Percentiles rank a stretch among this genome's conserved stretches.
Conservation (phyloP, 2,888 invertebrate species). For the Acrocera orbiculus region DNA sequence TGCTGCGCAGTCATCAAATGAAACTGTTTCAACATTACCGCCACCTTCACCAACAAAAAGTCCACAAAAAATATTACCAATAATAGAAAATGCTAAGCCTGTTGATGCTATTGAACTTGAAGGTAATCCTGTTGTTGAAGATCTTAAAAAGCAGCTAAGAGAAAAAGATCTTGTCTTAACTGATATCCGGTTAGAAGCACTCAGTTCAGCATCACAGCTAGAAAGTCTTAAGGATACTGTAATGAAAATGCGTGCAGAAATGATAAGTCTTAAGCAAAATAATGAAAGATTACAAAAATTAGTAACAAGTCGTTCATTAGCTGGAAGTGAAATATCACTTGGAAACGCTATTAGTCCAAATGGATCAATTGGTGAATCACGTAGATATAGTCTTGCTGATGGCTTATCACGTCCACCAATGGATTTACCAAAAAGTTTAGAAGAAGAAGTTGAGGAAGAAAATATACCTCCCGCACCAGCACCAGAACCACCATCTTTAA, state of each 20-base stretch:
- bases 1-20: slow-evolving; percentile 5
- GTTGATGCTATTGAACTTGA: slow-evolving; percentile 30
- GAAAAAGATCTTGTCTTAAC: slow-evolving; percentile 94
- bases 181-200: slow-evolving; percentile 87
- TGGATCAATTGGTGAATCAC: slow-evolving; percentile 34
- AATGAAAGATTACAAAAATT: slow-evolving; percentile 84
- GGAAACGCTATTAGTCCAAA: slow-evolving; percentile 33
- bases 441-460: slow-evolving; percentile 29
- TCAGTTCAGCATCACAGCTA: slow-evolving; percentile 92
- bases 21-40: slow-evolving; percentile 21
- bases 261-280: slow-evolving; percentile 91
- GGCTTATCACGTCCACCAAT: slow-evolving; percentile 30
- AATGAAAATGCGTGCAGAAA: slow-evolving; percentile 88
- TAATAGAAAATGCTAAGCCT: slow-evolving; percentile 31
- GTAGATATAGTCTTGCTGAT: slow-evolving; percentile 43
- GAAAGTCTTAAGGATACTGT: slow-evolving; percentile 93
- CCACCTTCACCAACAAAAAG: slow-evolving; percentile 27
- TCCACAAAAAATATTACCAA: slow-evolving; percentile 32
- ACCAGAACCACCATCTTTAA: slow-evolving; percentile 28
- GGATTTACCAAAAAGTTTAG: slow-evolving; percentile 29
- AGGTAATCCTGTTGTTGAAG: slow-evolving; percentile 42
- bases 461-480: slow-evolving; percentile 27
- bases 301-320: slow-evolving; percentile 48
- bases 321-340: slow-evolving; percentile 42
- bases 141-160: slow-evolving; percentile 78